Conservation (phyloP, 2,888 invertebrate genomes). For the Leptinotarsa tumamoca region DNA sequence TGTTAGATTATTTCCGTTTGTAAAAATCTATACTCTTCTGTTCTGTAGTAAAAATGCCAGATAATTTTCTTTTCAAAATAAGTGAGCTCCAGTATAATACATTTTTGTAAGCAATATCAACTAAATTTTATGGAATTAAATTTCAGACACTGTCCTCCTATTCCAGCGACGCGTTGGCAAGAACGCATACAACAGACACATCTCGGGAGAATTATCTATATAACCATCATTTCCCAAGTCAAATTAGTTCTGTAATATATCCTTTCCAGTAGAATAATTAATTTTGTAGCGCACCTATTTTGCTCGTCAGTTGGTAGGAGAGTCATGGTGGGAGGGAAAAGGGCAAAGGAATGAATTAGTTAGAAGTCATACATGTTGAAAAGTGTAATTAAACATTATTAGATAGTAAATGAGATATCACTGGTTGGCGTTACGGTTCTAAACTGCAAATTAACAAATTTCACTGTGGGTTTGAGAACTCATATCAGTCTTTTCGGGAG, state of each 20-base stretch:
- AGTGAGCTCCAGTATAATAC: too few species aligned
- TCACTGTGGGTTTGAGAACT: too few species aligned
- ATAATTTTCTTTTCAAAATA: not conserved
- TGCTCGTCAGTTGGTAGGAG: not conserved
- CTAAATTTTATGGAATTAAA: not conserved
- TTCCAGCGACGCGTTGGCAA: not conserved
- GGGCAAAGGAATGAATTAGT: not conserved
- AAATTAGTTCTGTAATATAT: slow-evolving; percentile 18
- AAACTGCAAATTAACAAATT: too few species aligned
- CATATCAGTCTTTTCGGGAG: too few species aligned
- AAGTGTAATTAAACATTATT: not conserved
- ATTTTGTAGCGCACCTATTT: slow-evolving; percentile 13
- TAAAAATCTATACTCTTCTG: too few species aligned
- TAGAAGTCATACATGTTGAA: not conserved
- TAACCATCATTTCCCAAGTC: slow-evolving; percentile 17
- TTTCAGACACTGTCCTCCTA: not conserved
- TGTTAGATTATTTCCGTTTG: too few species aligned
- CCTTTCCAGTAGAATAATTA: slow-evolving; percentile 16
- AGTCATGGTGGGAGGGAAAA: not conserved
- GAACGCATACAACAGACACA: slow-evolving; percentile 10
- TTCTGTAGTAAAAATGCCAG: too few species aligned
- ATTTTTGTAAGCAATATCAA: not conserved
- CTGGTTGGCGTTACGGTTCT: too few species aligned
- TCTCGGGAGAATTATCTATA: slow-evolving; percentile 8
- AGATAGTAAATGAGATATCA: too few species aligned